Evolutionary conservation across 2,888 invertebrate species (phyloP).

Genomic region (Actias luna): DNA sequence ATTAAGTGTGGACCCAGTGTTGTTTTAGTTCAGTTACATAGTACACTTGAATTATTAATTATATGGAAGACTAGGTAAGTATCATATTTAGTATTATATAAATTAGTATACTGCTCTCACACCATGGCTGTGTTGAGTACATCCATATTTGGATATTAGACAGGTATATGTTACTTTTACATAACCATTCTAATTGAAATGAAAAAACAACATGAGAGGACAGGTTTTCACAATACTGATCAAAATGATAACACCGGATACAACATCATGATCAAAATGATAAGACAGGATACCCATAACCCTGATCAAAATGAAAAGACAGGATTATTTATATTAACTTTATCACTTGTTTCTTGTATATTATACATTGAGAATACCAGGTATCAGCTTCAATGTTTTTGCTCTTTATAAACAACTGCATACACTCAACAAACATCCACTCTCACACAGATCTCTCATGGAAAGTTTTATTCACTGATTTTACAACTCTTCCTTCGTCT

Average conservation of each 20-base stretch:
- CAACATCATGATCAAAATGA: background rate
- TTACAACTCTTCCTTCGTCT: conserved; percentile 69
- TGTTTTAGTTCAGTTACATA: background rate
- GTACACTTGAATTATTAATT: background rate
- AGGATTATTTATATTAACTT: background rate
- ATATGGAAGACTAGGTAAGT: background rate
- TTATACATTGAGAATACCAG: background rate
- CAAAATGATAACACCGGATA: no score
- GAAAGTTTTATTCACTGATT: conserved; percentile 51
- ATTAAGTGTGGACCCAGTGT: background rate
- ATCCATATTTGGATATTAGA: background rate
- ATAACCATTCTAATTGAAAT: background rate
- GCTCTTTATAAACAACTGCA: conserved; percentile 24
- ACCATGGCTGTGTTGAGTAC: no score
- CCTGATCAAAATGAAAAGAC: no score
- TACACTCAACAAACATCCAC: conserved; percentile 37
- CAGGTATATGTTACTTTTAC: background rate
- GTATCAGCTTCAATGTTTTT: conserved; percentile 17
- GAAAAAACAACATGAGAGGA: no score
- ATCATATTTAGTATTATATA: background rate
- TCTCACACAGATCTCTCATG: conserved; percentile 72
- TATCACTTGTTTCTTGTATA: background rate
- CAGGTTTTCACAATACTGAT: background rate
- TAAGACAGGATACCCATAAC: background rate
- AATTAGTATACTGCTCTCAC: background rate